Evolutionary conservation across 2,113 vertebrate species (phyloP), one percentile per base, ranked within the genome.

Genomic region (Pedetes capensis): DNA sequence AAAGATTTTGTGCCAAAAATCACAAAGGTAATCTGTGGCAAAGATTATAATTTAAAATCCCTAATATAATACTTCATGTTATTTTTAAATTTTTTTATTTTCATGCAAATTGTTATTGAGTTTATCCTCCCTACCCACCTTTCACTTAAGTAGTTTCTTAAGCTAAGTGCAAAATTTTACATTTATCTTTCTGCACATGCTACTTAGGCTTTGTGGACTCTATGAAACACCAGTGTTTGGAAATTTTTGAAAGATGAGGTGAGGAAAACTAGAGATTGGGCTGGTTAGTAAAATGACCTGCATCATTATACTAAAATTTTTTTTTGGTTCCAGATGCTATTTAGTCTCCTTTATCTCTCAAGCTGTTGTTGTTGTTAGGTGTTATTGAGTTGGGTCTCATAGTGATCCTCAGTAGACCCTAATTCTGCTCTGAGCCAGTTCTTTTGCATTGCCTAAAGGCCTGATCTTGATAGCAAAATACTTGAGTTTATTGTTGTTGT

Each of bases 401-500:
- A n/a, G n/a, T n/a, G n/a, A n/a, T n/a, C n/a, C n/a, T n/a, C n/a
- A n/a, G n/a, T n/a, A n/a, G n/a, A n/a, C 32, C 63, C 13, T 90
- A 4, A 55, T 49, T 61, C n/a, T 34, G 23, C 18, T 83, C n/a
- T 74, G 2, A 42, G 23, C 8, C 39, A 81, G 16, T 81, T 51
- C 59, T 84, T 93, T 57, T 20, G 53, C 12, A 53, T 95, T 80
- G 27, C 1, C 53, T 88, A 74, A 75, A 75, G 49, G 89, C 44
- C 86, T 89, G 17, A 81, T 91, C 86, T 88, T 84, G 9, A 69
- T 6, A 88, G 44, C 22, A 90, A 87, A 93, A 42, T 17, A 74
- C 6, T 39, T 49, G 32, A 22, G 57, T 71, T 23, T 44, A 17
- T 44, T 44, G n/a, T n/a, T n/a, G n/a, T n/a, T n/a, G n/a, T n/a